Conservation (phyloP, 2,888 invertebrate species). For the Micropterix aruncella region DNA sequence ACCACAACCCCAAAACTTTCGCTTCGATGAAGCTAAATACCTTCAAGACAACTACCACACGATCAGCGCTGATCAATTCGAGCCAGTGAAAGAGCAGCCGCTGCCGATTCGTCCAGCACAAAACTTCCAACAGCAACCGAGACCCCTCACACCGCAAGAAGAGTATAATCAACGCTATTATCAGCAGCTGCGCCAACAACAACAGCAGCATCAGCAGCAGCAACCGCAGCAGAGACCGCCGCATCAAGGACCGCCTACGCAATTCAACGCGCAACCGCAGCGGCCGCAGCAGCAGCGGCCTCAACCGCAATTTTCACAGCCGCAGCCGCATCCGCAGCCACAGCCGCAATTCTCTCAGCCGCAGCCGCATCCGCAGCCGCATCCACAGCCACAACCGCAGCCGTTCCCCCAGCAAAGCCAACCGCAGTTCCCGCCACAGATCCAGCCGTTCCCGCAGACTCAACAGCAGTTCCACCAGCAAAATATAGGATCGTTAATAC, state of each 20-base stretch:
- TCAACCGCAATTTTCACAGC: slow-evolving; percentile 12
- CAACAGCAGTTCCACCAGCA: slow-evolving; percentile 21
- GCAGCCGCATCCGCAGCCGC: slow-evolving; percentile 14
- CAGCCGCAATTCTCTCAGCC: slow-evolving; percentile 6
- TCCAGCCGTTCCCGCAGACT: slow-evolving; percentile 14
- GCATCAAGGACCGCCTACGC: slow-evolving; percentile 7
- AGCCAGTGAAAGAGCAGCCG: slow-evolving; percentile 29
- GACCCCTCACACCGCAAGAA: slow-evolving; percentile 17
- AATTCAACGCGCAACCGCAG: slow-evolving; percentile 18
- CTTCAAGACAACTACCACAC: slow-evolving; percentile 39
- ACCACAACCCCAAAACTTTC: slow-evolving; percentile 23
- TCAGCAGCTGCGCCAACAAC: slow-evolving; percentile 25
- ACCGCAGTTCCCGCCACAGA: slow-evolving; percentile 23
- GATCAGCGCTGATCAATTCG: slow-evolving; percentile 33
- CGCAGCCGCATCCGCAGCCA: slow-evolving; percentile 19
- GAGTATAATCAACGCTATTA: slow-evolving; percentile 12
- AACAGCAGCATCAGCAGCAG: slow-evolving; percentile 26
- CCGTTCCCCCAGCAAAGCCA: slow-evolving; percentile 20
- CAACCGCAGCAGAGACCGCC: slow-evolving; percentile 24
- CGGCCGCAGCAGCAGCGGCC: slow-evolving; percentile 18
- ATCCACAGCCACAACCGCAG: slow-evolving; percentile 21
- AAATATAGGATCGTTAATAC: slow-evolving; percentile 34
- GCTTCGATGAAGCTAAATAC: slow-evolving; percentile 35
- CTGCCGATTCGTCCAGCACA: slow-evolving; percentile 24
- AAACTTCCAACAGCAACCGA: slow-evolving; percentile 22